Evolutionary conservation across 2,888 invertebrate species (phyloP), one percentile per base, ranked within the genome.

Genomic region (Leptarthrus brevirostris): DNA sequence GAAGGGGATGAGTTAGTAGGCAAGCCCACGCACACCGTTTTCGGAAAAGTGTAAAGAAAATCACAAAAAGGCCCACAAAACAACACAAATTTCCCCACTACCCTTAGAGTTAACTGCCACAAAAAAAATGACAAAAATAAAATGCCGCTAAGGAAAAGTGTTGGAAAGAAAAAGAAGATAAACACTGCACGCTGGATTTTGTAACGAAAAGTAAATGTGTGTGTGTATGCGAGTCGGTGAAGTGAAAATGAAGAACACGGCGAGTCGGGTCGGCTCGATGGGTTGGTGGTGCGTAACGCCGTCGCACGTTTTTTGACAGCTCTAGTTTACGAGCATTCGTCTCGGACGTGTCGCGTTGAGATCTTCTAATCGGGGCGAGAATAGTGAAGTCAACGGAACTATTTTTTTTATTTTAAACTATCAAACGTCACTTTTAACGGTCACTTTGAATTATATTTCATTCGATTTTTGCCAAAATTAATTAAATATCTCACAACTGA

Each of bases 91-190:
- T 64, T 64, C 44, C 64, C 44, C 64, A 44, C 64, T n/a, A n/a
- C 64, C 40, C 64, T 40, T 64, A 36, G 47, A 64, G 44, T 64
- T 64, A 40, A 64, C 64, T 22, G 64, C 44, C 16, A 36, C 44
- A 44, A 61, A 61, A 64, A 44, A 64, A 64, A 20, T 44, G 52
- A 34, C 24, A 16, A 69, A 69, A 40, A 69, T 52, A 24, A 52
- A 69, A 18, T 18, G 20, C 69, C 49, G 69, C 34, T n/a, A 69
- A 52, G 69, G 18, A 30, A 54, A 20, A 52, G 69, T 69, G 69
- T 69, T 69, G 69, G 69, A 69, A 69, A 69, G 69, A 69, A 69
- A 52, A 69, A 52, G 69, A 52, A 26, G 49, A 69, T 52, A 34
- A 47, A 66, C 5, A 12, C 24, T 16, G 58, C 34, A 34, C 34